A percentile compares a stretch with the other conserved stretches of the same genome.
These are phyloP conservation scores for Philonicus albiceps DNA, from an alignment of 2,888 invertebrate genomes.

Conservation along the genomic window DNA sequence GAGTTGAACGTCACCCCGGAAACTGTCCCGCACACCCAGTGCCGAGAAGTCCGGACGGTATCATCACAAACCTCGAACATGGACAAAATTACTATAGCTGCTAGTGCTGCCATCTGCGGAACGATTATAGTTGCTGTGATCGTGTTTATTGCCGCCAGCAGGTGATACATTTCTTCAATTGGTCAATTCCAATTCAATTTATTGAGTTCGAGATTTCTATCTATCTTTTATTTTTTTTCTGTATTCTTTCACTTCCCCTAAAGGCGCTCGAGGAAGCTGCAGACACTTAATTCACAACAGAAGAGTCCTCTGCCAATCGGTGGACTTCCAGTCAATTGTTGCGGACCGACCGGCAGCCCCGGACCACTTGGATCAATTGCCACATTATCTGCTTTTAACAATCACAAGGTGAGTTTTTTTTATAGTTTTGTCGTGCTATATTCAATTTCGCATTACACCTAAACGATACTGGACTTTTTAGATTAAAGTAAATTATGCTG, in stretches of 20 bases:
- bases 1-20: constrained; percentile 88
- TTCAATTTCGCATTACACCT: neutral
- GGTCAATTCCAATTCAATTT: neutral
- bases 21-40: constrained; percentile 84
- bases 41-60: constrained; percentile 87
- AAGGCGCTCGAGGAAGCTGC: constrained; percentile 79
- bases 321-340: constrained; percentile 82
- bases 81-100: constrained; percentile 95
- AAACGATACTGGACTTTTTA: neutral
- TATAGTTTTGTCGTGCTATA: neutral
- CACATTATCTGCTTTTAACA: constrained; percentile 83
- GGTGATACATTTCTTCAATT: constrained; percentile 54
- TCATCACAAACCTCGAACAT: constrained; percentile 85
- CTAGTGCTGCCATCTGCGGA: constrained; percentile 91
- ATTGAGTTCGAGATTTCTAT: neutral
- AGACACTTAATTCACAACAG: constrained; percentile 72
- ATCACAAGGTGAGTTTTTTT: constrained; percentile 72
- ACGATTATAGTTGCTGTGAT: constrained; percentile 91
- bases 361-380: constrained; percentile 84
- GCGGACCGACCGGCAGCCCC: constrained; percentile 81
- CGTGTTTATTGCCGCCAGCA: constrained; percentile 87
- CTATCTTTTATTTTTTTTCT: too few species aligned
- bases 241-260: neutral
- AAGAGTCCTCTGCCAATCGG: constrained; percentile 74
- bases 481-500: neutral